Conservation (phyloP, 1,140 invertebrate genomes). For the Agrilus planipennis region DNA sequence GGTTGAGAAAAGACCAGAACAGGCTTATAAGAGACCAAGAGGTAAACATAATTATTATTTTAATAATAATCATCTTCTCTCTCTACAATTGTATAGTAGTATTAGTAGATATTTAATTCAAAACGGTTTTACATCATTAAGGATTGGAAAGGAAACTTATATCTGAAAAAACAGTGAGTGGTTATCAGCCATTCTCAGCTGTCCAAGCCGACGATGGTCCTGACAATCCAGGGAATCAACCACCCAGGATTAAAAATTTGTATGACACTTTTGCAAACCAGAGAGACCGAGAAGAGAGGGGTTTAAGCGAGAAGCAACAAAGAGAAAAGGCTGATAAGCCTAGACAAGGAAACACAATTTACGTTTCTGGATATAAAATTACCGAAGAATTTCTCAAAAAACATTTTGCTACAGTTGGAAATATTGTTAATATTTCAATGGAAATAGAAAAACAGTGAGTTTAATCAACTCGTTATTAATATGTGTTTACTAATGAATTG, state of each 20-base stretch:
- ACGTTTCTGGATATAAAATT: conserved; percentile 70
- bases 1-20: conserved; percentile 63
- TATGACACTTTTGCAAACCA: conserved; percentile 84
- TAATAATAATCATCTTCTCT: background rate
- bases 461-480: conserved; percentile 11
- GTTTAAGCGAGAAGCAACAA: conserved; percentile 40
- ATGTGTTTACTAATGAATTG: conserved; percentile 14
- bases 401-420: conserved; percentile 64
- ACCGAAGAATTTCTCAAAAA: conserved; percentile 73
- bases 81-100: background rate
- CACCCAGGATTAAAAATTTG: conserved; percentile 57
- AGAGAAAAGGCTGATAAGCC: conserved; percentile 49
- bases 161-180: conserved; percentile 59
- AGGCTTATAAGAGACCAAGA: conserved; percentile 68
- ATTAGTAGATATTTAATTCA: conserved; percentile 1
- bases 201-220: conserved; percentile 57
- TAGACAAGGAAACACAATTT: conserved; percentile 71
- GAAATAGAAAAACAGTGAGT: conserved; percentile 75
- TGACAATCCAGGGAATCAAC: conserved; percentile 32
- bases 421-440: conserved; percentile 80
- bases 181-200: conserved; percentile 83
- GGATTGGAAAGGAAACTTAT: conserved; percentile 69
- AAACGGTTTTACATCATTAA: conserved; percentile 19
- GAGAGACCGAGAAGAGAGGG: conserved; percentile 50
- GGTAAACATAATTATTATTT: conserved; percentile 31